A percentile compares a stretch with the other conserved stretches of the same genome.
Conservation (phyloP, 2,797 vertebrate species). For the Eospalax fontanierii region DNA sequence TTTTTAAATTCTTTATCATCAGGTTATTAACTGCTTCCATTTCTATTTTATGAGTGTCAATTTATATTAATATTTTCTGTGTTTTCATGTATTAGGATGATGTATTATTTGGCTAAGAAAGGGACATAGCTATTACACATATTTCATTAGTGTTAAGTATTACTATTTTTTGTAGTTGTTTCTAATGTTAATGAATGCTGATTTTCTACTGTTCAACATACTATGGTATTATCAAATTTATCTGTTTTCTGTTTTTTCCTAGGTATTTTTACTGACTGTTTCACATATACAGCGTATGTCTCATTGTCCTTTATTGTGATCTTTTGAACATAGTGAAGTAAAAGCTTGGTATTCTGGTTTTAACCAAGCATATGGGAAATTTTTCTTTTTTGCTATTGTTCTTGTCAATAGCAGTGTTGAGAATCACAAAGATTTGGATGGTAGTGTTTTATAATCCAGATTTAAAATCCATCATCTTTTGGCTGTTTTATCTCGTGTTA, state of each 20-base stretch:
- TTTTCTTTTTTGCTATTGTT: not conserved
- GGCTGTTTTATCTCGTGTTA: not conserved
- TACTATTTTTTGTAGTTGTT: not conserved
- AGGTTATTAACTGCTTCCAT: not conserved
- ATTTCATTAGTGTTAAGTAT: not conserved
- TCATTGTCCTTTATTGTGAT: not conserved
- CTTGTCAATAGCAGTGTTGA: not conserved
- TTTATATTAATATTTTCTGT: not conserved
- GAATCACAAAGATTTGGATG: not conserved
- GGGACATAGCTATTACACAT: not conserved
- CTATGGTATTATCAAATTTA: not conserved
- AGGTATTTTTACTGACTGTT: not conserved
- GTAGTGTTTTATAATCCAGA: not conserved
- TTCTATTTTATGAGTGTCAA: not conserved
- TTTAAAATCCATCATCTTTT: not conserved
- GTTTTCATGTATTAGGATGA: not conserved
- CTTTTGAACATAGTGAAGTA: not conserved
- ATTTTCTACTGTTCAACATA: not conserved
- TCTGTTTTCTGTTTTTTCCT: not conserved
- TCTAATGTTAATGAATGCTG: not conserved
- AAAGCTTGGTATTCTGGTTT: not conserved
- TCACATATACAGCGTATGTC: not conserved
- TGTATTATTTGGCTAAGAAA: not conserved
- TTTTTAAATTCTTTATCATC: not conserved
- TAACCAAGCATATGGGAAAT: not conserved